phyloP scores from a whole-genome alignment of 1,140 invertebrate species.

The Nebria ingens region DNA sequence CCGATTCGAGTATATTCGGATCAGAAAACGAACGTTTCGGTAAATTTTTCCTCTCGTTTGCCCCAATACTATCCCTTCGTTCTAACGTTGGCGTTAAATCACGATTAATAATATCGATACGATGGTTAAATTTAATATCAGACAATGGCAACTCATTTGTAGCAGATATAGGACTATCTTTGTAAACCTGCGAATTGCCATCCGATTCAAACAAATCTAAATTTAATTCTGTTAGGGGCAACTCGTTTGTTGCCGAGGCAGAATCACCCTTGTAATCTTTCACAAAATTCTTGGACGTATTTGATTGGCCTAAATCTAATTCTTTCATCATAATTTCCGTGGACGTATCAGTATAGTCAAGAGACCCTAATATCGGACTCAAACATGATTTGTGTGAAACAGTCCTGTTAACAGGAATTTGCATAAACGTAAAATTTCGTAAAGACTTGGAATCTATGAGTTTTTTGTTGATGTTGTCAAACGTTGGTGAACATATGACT shows the following conservation, averaged over 20 bases:
- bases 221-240: conserved; percentile 34
- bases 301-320: neutral
- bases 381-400: conserved; percentile 19
- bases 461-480: neutral
- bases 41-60: neutral
- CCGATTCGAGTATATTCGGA: conserved; percentile 29
- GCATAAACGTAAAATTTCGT: conserved; percentile 15
- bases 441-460: conserved; percentile 9
- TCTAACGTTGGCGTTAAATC: conserved; percentile 12
- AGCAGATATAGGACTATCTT: conserved; percentile 33
- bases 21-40: conserved; percentile 30
- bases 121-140: conserved; percentile 37
- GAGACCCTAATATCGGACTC: conserved; percentile 30
- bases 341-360: conserved; percentile 20
- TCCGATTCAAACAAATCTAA: conserved; percentile 27
- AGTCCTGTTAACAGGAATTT: conserved; percentile 10
- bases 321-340: conserved; percentile 7
- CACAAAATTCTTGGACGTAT: neutral
- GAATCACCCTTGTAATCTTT: neutral
- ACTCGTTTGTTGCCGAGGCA: conserved; percentile 35
- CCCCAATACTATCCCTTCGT: conserved; percentile 15
- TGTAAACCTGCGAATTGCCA: neutral
- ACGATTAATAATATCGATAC: conserved; percentile 23
- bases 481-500: conserved; percentile 3
- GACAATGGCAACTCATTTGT: conserved; percentile 50